phyloP scores from a whole-genome alignment of 2,797 vertebrate genomes.

The Nyctibius grandis region DNA sequence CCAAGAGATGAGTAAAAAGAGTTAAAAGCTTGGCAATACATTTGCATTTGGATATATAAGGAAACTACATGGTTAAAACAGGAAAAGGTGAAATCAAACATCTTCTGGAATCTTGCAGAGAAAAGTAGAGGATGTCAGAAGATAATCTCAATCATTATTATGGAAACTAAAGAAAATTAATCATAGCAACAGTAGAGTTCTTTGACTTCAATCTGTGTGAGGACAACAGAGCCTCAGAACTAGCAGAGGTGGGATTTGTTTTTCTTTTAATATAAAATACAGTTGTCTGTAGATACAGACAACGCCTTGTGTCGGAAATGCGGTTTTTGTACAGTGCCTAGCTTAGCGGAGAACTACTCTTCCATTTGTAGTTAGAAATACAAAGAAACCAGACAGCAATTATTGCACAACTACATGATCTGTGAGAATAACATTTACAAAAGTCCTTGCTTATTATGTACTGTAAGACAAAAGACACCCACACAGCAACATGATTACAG shows the following conservation, averaged over 20 bases:
- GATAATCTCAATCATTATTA: background rate
- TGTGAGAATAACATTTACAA: background rate
- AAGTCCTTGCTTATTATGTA: background rate
- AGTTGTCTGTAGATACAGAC: background rate
- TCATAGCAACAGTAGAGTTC: background rate
- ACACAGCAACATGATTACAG: background rate
- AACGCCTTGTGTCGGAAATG: rapidly evolving
- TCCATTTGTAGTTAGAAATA: background rate
- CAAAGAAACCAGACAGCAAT: background rate
- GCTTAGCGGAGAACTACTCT: background rate
- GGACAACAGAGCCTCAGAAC: background rate
- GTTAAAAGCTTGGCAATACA: background rate
- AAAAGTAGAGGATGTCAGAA: background rate
- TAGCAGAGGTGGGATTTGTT: background rate
- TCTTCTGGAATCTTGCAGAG: background rate
- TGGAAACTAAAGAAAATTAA: background rate
- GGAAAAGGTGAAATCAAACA: background rate
- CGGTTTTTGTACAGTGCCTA: background rate
- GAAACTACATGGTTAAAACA: background rate
- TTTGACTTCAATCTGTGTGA: background rate
- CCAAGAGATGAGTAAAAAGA: background rate
- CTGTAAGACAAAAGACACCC: background rate
- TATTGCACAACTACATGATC: background rate
- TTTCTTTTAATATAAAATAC: background rate
- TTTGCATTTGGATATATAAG: background rate